Evolutionary conservation across 2,797 vertebrate genomes (phyloP).

Genomic region (Scyliorhinus canicula): DNA sequence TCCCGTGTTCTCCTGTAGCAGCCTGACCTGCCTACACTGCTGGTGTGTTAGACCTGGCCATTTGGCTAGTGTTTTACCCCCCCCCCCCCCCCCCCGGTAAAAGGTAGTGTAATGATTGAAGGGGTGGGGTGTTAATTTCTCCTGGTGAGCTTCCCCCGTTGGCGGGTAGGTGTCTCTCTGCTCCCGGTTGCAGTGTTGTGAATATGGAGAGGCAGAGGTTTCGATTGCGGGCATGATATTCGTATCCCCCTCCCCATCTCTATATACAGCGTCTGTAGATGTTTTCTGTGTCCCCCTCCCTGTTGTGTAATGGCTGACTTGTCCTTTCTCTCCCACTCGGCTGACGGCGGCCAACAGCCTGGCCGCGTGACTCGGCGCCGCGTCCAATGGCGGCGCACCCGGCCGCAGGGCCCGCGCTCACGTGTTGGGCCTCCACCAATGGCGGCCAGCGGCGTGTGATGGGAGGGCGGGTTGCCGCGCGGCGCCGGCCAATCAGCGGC

Average conservation of each 20-base stretch:
- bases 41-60: too few relatives aligned
- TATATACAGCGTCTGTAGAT: too few relatives aligned
- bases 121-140: neutral
- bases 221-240: neutral
- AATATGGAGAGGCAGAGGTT: neutral
- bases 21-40: neutral
- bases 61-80: neutral
- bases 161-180: neutral
- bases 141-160: too few relatives aligned
- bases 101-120: too few relatives aligned
- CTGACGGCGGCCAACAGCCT: slow-evolving; percentile 9
- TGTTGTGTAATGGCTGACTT: slow-evolving; percentile 12
- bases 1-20: too few relatives aligned
- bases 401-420: rapidly evolving
- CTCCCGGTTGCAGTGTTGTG: neutral
- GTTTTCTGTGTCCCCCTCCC: neutral
- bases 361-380: rapidly evolving
- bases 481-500: slow-evolving; percentile 55
- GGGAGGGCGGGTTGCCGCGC: neutral
- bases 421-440: neutral
- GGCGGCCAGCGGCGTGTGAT: slow-evolving; percentile 48
- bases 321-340: neutral
- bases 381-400: rapidly evolving
- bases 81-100: too few relatives aligned
- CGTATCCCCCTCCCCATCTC: too few relatives aligned